Conservation (phyloP, 2,888 invertebrate species). For the Stenoptilia bipunctidactyla region DNA sequence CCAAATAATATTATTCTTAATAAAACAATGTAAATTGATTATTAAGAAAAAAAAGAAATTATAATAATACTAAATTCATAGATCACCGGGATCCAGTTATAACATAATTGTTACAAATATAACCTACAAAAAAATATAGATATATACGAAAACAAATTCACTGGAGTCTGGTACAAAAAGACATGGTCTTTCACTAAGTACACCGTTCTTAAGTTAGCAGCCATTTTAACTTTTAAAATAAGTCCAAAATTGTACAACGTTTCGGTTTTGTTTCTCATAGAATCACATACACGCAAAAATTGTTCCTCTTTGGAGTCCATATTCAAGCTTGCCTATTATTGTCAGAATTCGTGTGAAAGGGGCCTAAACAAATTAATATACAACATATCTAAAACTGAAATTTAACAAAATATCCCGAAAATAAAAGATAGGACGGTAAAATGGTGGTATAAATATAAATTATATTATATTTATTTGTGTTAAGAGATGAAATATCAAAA, state of each 20-base stretch:
- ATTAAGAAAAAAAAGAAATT: not conserved
- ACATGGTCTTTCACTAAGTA: slow-evolving; percentile 31
- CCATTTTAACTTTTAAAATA: slow-evolving; percentile 21
- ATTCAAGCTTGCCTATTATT: slow-evolving; percentile 15
- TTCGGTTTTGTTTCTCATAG: slow-evolving; percentile 11
- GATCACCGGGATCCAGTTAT: slow-evolving; percentile 17
- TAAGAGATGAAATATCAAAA: slow-evolving; percentile 23
- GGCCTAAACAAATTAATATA: no score
- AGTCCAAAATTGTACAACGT: slow-evolving; percentile 10
- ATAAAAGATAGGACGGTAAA: slow-evolving; percentile 9
- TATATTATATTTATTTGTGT: no score
- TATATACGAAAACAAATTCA: slow-evolving; percentile 20
- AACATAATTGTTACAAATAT: not conserved
- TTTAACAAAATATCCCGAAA: slow-evolving; percentile 1
- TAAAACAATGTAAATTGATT: not conserved
- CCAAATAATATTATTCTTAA: not conserved
- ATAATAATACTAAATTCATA: slow-evolving; percentile 1
- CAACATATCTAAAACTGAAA: no score
- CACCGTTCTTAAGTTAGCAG: slow-evolving; percentile 45
- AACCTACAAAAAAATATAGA: not conserved
- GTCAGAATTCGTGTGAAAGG: slow-evolving; percentile 17
- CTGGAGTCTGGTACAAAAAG: slow-evolving; percentile 39
- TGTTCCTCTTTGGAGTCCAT: slow-evolving; percentile 15
- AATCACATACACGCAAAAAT: slow-evolving; percentile 15
- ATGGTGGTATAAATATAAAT: slow-evolving; percentile 21